Percentiles rank a stretch among this genome's conserved stretches.
Evolutionary conservation across 2,113 vertebrate genomes (phyloP).

Genomic region (Pseudorhombus dupliciocellatus): DNA sequence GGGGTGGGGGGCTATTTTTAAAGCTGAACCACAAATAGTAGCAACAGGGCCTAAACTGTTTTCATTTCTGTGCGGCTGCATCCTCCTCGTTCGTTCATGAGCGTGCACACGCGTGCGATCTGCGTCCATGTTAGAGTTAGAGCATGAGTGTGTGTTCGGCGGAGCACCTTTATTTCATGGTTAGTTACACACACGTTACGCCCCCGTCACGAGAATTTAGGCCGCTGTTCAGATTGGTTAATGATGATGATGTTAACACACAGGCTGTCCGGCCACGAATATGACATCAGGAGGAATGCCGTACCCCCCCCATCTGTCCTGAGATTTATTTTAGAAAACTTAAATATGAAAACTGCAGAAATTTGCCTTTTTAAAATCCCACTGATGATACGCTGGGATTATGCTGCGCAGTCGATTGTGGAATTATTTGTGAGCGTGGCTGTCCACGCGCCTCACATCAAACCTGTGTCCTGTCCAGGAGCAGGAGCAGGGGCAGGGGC

Average conservation of each 20-base stretch:
- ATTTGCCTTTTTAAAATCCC: neutral
- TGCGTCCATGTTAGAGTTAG: constrained; percentile 16
- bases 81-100: constrained; percentile 78
- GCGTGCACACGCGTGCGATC: constrained; percentile 29
- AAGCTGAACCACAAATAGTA: constrained; percentile 74
- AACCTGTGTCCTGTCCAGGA: constrained; percentile 14
- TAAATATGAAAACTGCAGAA: neutral
- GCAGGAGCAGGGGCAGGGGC: neutral
- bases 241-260: constrained; percentile 32
- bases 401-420: neutral
- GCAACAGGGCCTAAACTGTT: constrained; percentile 77
- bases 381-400: neutral
- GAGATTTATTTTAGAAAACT: neutral
- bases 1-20: constrained; percentile 79
- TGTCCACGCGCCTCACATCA: too few species aligned
- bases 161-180: constrained; percentile 37
- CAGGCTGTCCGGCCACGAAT: neutral
- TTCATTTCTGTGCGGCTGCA: constrained; percentile 55
- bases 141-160: neutral
- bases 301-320: neutral
- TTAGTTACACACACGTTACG: constrained; percentile 46
- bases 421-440: neutral
- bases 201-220: constrained; percentile 26
- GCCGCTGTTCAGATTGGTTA: constrained; percentile 30
- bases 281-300: neutral